phyloP scores from a whole-genome alignment of 1,140 invertebrate species.

The Bradysia coprophila region DNA sequence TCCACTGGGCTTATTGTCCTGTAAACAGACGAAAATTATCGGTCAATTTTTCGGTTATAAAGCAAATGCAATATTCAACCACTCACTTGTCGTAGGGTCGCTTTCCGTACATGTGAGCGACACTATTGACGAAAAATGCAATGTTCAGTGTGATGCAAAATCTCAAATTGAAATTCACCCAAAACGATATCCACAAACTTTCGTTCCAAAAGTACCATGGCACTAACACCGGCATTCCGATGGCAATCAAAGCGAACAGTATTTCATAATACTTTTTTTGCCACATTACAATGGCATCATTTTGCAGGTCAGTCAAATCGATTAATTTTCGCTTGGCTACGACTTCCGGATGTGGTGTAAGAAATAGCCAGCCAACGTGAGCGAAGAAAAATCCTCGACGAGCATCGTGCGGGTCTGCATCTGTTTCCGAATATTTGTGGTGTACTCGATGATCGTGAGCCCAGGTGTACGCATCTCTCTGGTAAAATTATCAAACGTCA shows the following conservation, averaged over 20 bases:
- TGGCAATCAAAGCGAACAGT: slow-evolving; percentile 54
- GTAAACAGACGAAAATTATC: slow-evolving; percentile 6
- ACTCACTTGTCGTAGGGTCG: slow-evolving; percentile 75
- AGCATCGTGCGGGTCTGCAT: slow-evolving; percentile 67
- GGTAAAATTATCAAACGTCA: too few relatives aligned
- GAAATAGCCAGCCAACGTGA: slow-evolving; percentile 62
- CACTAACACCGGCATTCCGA: slow-evolving; percentile 56
- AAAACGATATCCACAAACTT: slow-evolving; percentile 54
- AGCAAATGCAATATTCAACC: neutral
- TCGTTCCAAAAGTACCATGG: slow-evolving; percentile 77
- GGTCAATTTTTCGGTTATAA: neutral
- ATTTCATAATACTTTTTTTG: slow-evolving; percentile 62
- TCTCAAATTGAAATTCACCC: slow-evolving; percentile 63
- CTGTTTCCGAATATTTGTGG: slow-evolving; percentile 66
- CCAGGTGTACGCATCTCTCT: slow-evolving; percentile 59
- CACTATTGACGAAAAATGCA: slow-evolving; percentile 85
- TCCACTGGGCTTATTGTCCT: slow-evolving; percentile 57
- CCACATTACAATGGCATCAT: slow-evolving; percentile 69
- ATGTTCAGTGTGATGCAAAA: slow-evolving; percentile 73
- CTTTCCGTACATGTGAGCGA: slow-evolving; percentile 77
- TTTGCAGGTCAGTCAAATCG: slow-evolving; percentile 64
- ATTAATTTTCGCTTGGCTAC: slow-evolving; percentile 55
- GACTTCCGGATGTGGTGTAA: slow-evolving; percentile 60
- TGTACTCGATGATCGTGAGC: slow-evolving; percentile 65
- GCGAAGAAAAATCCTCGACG: slow-evolving; percentile 64